phyloP scores from a whole-genome alignment of 2,888 invertebrate species.

The Choristoneura rosaceana region DNA sequence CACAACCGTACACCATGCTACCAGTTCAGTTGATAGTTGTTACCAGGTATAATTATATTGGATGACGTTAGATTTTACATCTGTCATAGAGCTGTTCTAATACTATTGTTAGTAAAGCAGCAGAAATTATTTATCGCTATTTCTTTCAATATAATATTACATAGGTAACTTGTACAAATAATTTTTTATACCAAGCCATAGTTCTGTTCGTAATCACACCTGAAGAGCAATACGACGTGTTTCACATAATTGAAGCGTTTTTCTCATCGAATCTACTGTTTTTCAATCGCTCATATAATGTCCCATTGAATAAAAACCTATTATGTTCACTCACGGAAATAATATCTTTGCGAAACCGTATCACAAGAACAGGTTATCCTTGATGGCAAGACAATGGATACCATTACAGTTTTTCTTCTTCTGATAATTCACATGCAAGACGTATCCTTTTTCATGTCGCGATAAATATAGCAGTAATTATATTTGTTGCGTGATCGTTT shows the following conservation, averaged over 20 bases:
- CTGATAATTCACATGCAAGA: conserved; percentile 72
- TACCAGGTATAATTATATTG: no score
- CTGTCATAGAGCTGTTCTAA: no score
- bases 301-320: conserved; percentile 33
- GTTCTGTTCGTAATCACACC: neutral
- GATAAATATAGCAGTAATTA: conserved; percentile 51
- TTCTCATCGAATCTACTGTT: neutral
- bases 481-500: conserved; percentile 52
- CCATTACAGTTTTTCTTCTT: conserved; percentile 71
- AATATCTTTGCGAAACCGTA: conserved; percentile 62
- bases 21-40: no score
- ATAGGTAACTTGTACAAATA: neutral
- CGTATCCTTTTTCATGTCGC: conserved; percentile 68
- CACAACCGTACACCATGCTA: no score
- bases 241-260: neutral
- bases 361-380: conserved; percentile 76
- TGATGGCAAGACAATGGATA: conserved; percentile 72
- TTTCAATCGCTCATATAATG: conserved; percentile 20
- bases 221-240: neutral
- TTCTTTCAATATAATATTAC: neutral
- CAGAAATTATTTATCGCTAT: no score
- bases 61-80: no score
- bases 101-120: no score
- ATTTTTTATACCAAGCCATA: neutral
- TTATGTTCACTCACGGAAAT: conserved; percentile 61